phyloP scores from a whole-genome alignment of 2,888 invertebrate species.

The Sialis lutaria region DNA sequence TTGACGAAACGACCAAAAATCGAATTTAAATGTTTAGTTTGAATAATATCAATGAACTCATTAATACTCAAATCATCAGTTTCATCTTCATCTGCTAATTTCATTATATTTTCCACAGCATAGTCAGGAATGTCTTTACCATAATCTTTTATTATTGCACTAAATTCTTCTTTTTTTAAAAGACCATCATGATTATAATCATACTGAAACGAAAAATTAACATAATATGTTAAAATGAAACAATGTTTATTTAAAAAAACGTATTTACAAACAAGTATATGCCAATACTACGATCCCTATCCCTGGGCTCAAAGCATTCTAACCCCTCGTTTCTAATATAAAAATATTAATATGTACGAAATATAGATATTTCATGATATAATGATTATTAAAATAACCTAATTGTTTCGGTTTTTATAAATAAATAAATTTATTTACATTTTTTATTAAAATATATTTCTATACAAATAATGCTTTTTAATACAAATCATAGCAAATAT shows the following conservation, averaged over 20 bases:
- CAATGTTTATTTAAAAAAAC: neutral
- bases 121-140: slow-evolving; percentile 50
- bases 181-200: slow-evolving; percentile 53
- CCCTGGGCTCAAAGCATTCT: too few species aligned
- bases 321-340: too few species aligned
- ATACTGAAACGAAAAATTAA: slow-evolving; percentile 31
- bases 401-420: too few species aligned
- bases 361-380: too few species aligned
- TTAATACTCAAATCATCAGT: slow-evolving; percentile 50
- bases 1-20: slow-evolving; percentile 46
- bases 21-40: slow-evolving; percentile 37
- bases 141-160: slow-evolving; percentile 39
- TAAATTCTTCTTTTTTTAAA: slow-evolving; percentile 48
- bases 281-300: too few species aligned
- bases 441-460: too few species aligned
- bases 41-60: slow-evolving; percentile 57
- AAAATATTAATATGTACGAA: too few species aligned
- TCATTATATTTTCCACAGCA: slow-evolving; percentile 47
- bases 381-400: too few species aligned
- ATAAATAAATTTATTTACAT: too few species aligned
- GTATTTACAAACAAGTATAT: neutral
- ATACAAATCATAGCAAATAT: too few species aligned
- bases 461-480: too few species aligned
- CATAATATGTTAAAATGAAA: too few species aligned
- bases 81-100: slow-evolving; percentile 41